phyloP scores from a whole-genome alignment of 2,113 vertebrate species.

The Stegostoma tigrinum region DNA sequence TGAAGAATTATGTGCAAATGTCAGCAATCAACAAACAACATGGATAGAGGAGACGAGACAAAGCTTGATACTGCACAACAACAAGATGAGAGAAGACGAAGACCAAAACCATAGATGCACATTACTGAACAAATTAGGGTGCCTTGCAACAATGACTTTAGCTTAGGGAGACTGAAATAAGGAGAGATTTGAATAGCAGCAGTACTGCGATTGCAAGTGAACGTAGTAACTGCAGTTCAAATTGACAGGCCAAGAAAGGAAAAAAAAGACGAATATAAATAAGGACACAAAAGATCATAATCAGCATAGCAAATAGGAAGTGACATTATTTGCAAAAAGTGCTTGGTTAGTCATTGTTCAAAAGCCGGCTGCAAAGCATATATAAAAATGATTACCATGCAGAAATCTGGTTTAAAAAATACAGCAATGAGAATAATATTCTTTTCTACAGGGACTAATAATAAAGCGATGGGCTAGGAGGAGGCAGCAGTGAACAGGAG shows the following conservation, averaged over 20 bases:
- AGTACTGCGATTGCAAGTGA: neutral
- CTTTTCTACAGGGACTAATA: neutral
- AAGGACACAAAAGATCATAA: neutral
- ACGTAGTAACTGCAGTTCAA: neutral
- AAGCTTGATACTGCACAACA: neutral
- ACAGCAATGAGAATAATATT: neutral
- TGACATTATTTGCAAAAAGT: neutral
- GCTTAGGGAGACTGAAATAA: neutral
- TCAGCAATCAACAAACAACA: neutral
- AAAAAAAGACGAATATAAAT: neutral
- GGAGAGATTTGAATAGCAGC: neutral
- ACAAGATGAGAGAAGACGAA: neutral
- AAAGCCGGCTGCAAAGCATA: slow-evolving; percentile 8
- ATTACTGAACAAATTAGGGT: neutral
- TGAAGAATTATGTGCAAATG: neutral
- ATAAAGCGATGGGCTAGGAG: neutral
- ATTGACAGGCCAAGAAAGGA: neutral
- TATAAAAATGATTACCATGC: slow-evolving; percentile 11
- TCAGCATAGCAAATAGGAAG: neutral
- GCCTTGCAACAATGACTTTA: neutral
- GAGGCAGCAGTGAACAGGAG: neutral
- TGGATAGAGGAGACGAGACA: neutral
- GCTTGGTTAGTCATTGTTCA: neutral
- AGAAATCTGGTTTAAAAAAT: neutral
- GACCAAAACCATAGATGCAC: neutral